Evolutionary conservation across 1,140 invertebrate species (phyloP).

Genomic region (Trachelipus rathkii): DNA sequence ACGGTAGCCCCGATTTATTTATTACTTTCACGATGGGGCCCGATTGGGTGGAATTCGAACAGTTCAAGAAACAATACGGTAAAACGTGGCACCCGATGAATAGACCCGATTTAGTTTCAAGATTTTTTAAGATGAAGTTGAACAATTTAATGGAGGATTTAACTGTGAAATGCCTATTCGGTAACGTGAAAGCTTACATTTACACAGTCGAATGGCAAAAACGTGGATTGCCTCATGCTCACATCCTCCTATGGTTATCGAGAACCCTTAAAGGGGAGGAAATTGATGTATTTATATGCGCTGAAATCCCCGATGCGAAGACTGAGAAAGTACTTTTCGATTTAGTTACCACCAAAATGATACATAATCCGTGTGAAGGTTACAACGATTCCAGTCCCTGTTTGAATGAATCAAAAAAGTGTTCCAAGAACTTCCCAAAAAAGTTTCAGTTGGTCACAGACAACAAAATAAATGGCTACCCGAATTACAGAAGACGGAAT

Average conservation of each 20-base stretch:
- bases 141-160: too few relatives aligned
- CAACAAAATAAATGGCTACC: too few relatives aligned
- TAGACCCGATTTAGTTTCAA: too few relatives aligned
- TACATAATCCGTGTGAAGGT: neutral
- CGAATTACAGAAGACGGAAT: too few relatives aligned
- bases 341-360: neutral
- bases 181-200: too few relatives aligned
- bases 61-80: too few relatives aligned
- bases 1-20: too few relatives aligned
- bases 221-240: neutral
- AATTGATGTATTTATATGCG: neutral
- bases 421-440: neutral
- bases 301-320: neutral
- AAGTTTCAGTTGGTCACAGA: neutral
- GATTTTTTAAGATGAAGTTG: too few relatives aligned
- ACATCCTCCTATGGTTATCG: neutral
- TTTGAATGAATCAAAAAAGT: neutral
- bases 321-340: neutral
- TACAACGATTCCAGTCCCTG: neutral
- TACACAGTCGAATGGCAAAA: neutral
- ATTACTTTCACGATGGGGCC: too few relatives aligned
- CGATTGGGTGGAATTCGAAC: too few relatives aligned
- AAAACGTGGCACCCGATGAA: too few relatives aligned
- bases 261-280: neutral
- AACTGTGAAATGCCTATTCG: too few relatives aligned